Percentiles rank a stretch among this genome's conserved stretches.
Conservation (phyloP, 2,113 vertebrate genomes). For the Sarotherodon lohbergeri region DNA sequence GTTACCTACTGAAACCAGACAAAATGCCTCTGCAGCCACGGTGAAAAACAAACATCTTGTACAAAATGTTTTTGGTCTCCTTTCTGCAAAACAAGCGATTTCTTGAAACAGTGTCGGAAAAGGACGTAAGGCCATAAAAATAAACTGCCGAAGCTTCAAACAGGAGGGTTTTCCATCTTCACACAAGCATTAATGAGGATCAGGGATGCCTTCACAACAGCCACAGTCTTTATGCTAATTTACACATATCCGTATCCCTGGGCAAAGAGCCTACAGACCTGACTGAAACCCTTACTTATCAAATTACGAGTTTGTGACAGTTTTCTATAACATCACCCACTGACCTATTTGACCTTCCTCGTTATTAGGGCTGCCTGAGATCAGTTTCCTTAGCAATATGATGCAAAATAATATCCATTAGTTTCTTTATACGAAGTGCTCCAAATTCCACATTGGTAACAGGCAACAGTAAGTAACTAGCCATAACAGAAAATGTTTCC, state of each 20-base stretch:
- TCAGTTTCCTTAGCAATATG: slow-evolving; percentile 59
- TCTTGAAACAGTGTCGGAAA: slow-evolving; percentile 22
- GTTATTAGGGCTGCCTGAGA: slow-evolving; percentile 18
- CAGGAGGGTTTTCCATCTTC: not conserved
- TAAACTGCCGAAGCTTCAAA: slow-evolving; percentile 9
- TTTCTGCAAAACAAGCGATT: slow-evolving; percentile 18
- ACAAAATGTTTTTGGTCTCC: slow-evolving; percentile 25
- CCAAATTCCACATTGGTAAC: slow-evolving; percentile 13
- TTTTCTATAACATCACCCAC: slow-evolving; percentile 1
- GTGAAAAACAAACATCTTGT: slow-evolving; percentile 5
- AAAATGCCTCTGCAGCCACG: slow-evolving; percentile 21
- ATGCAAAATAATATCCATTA: slow-evolving; percentile 28
- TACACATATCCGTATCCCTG: slow-evolving; percentile 2
- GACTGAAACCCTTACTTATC: not conserved
- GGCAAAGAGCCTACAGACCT: not conserved
- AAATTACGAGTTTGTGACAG: not conserved
- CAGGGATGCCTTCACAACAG: slow-evolving; percentile 38
- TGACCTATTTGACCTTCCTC: slow-evolving; percentile 18
- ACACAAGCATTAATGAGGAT: slow-evolving; percentile 29
- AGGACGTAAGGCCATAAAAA: slow-evolving; percentile 16
- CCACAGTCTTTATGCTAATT: slow-evolving; percentile 4
- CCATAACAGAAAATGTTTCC: slow-evolving; percentile 32
- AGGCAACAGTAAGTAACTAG: slow-evolving; percentile 30
- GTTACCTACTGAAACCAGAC: slow-evolving; percentile 30
- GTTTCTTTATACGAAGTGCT: slow-evolving; percentile 20